Base-by-base conservation (phyloP, 2,113 vertebrate genomes). In the Hemichromis elongatus region DNA sequence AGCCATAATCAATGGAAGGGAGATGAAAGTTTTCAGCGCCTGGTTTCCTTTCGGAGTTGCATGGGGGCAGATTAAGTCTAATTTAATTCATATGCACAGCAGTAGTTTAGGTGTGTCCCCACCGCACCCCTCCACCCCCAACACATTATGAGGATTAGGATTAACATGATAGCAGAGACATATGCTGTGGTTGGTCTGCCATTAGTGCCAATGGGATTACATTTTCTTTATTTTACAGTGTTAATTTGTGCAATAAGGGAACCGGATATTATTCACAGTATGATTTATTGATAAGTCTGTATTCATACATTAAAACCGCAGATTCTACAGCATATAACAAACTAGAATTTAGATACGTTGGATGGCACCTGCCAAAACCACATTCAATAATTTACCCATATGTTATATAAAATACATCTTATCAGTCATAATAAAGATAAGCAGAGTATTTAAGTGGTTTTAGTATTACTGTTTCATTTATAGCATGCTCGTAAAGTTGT, bases 1-100 rank as follows among this genome's bases (percentile, higher is more conserved):
- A 96, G 91, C 85, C 85, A 92, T 87, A 95, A 96, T 96, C 95
- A 94, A 94, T 96, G 82, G 82, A 89, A 88, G 88, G 77, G 88
- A 93, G 95, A 96, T 96, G 93, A 96, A 96, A 96, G 93, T 90
- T 91, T 70, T 84, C 75, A 86, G 88, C 45, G 75, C 88, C 88
- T 37, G 90, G 89, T 90, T 94, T 94, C 93, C 91, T 92, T 92
- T 94, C 89, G 13, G 85, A 92, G 81, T 93, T 80, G 92, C 89
- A 96, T 93, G 93, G 89, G 94, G 93, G 92, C 94, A 95, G 93
- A 94, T 95, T 94, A 92, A 92, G 83, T 92, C 92, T 95, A 93
- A 95, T 90, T 95, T 86, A 95, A 95, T 94, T 92, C 89, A 94
- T 86, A 87, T 33, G 87, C 92, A 90, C 94, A 92, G 93, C 92